Base-by-base conservation (phyloP, 2,888 invertebrate genomes). In the Fabriciana adippe region DNA sequence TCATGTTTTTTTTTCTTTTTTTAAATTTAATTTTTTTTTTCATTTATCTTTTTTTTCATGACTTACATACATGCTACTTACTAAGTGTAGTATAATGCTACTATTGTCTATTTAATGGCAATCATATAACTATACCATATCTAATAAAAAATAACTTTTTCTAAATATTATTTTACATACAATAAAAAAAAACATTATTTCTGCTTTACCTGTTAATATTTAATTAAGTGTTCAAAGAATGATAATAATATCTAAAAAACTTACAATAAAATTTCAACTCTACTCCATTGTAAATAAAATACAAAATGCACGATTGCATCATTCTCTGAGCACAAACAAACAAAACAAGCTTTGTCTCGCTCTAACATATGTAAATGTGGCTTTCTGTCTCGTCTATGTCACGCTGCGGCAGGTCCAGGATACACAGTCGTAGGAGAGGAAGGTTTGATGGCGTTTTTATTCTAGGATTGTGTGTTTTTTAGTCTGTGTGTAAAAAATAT, bases 341-440 rank as follows among this genome's bases (percentile, higher is more conserved):
- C 60, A 64, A 67, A 79, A 74, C 74, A 83, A 80, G 84, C 82
- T 82, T 82, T 78, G 81, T 90, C 86, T 80, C 78, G 90, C 91
- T 89, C 90, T 92, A 92, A 92, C 92, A 85, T 87, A 73, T 91
- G 89, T 91, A 92, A 85, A 88, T 88, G 91, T 92, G 82, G 91
- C 92, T 92, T 91, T 90, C 86, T 90, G 90, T 92, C 90, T 90
- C 88, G 87, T 85, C 82, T 77, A 78, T 83, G 81, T 81, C 82
- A 79, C 89, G 85, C 89, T 82, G 75, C 73, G 79, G 83, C 88
- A 92, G 92, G 85, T 89, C 91, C 83, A 79, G 92, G 85, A 89
- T 89, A 78, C 92, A 92, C 89, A 84, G 80, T 82, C 87, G 90
- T 92, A 90, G 90, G 82, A 87, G 89, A 88, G 92, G 89, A 92